phyloP scores from a whole-genome alignment of 2,113 vertebrate genomes.

The Nerophis lumbriciformis region DNA sequence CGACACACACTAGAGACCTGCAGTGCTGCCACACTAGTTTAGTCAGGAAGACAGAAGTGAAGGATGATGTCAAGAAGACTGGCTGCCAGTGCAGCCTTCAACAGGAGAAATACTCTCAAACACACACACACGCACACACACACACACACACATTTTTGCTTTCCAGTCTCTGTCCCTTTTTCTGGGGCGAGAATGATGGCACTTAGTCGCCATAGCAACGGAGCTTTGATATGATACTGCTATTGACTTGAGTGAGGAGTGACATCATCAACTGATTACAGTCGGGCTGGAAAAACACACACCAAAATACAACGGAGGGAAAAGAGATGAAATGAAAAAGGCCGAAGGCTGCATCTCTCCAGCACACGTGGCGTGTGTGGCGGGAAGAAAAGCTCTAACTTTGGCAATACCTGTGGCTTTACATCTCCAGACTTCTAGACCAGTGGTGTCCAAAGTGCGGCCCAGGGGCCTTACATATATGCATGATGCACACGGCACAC shows the following conservation, averaged over 20 bases:
- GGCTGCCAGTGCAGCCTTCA: too few relatives aligned
- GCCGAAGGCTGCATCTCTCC: neutral
- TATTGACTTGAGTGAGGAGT: conserved; percentile 17
- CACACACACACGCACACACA: neutral
- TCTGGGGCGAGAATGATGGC: conserved; percentile 66
- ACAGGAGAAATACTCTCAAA: too few relatives aligned
- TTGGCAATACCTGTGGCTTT: too few relatives aligned
- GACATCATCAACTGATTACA: conserved; percentile 67
- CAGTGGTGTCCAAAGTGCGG: too few relatives aligned
- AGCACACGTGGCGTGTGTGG: conserved; percentile 23
- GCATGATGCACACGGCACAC: too few relatives aligned
- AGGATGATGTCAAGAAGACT: too few relatives aligned
- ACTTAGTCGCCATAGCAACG: conserved; percentile 75
- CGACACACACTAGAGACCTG: neutral
- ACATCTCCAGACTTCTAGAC: too few relatives aligned
- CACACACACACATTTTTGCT: conserved; percentile 26
- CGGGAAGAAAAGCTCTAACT: too few relatives aligned
- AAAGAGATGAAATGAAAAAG: conserved; percentile 14
- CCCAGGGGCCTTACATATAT: too few relatives aligned
- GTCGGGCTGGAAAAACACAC: neutral
- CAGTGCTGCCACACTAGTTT: too few relatives aligned
- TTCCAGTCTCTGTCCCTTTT: conserved; percentile 24
- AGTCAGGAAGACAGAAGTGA: too few relatives aligned
- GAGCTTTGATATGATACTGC: conserved; percentile 66
- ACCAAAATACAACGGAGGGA: neutral